These are phyloP conservation scores for Cataglyphis livida DNA, from an alignment of 2,888 invertebrate species.

Conservation along the genomic window DNA sequence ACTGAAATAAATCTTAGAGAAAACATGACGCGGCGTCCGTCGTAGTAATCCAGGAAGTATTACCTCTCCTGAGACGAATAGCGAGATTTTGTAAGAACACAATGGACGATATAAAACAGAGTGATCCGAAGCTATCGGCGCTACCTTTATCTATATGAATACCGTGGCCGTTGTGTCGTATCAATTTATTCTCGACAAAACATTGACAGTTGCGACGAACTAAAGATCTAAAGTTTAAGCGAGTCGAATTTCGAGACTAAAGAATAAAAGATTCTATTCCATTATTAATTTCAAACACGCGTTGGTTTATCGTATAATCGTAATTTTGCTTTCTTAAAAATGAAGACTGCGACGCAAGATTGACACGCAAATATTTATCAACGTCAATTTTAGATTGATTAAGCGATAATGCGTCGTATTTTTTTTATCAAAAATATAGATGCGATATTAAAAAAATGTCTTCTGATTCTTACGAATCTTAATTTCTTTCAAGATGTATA, in stretches of 20 bases:
- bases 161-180: conserved; percentile 14
- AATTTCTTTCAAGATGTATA: background rate
- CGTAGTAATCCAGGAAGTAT: conserved; percentile 61
- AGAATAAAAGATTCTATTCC: background rate
- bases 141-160: conserved; percentile 7
- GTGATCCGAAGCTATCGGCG: conserved; percentile 19
- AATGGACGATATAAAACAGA: conserved; percentile 40
- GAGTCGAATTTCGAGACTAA: background rate
- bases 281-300: background rate
- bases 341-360: background rate
- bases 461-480: background rate
- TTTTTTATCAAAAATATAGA: background rate
- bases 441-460: background rate
- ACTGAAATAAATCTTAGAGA: conserved; percentile 57
- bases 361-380: background rate
- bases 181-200: conserved; percentile 4
- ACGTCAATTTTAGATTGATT: background rate
- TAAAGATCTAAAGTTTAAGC: background rate
- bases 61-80: conserved; percentile 51
- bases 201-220: background rate
- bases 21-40: conserved; percentile 58
- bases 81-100: conserved; percentile 54
- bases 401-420: background rate
- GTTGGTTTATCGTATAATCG: background rate
- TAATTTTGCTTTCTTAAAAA: background rate